Evolutionary conservation across 2,113 vertebrate species (phyloP).

Genomic region (Mobula hypostoma): DNA sequence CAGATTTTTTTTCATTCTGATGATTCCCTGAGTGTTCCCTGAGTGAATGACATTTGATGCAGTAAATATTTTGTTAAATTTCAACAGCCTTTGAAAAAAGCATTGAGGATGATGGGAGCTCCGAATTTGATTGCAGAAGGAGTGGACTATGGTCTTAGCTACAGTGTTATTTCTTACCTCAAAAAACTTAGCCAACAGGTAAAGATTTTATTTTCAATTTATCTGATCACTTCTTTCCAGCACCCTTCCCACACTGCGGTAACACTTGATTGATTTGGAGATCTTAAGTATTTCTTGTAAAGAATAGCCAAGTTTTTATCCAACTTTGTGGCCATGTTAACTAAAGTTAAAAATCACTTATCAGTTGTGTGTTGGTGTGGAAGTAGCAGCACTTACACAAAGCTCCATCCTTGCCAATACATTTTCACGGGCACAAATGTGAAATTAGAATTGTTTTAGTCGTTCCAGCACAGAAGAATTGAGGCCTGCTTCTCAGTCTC

Average conservation of each 20-base stretch:
- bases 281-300: conserved; percentile 41
- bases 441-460: too few relatives aligned
- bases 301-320: neutral
- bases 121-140: conserved; percentile 91
- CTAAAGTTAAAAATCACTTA: neutral
- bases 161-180: conserved; percentile 94
- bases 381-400: neutral
- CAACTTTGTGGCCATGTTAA: neutral
- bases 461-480: too few relatives aligned
- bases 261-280: conserved; percentile 49
- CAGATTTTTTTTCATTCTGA: neutral
- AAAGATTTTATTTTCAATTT: conserved; percentile 37
- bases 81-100: conserved; percentile 82
- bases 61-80: conserved; percentile 34
- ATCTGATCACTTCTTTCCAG: conserved; percentile 45
- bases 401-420: too few relatives aligned
- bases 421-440: too few relatives aligned
- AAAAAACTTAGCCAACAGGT: conserved; percentile 98
- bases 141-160: conserved; percentile 94
- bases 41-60: neutral
- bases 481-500: too few relatives aligned
- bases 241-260: conserved; percentile 42
- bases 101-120: conserved; percentile 92
- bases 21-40: neutral
- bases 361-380: neutral